A percentile compares a stretch with the other conserved stretches of the same genome.
Conservation (phyloP, 2,888 invertebrate genomes). For the Sarcophaga caerulescens region DNA sequence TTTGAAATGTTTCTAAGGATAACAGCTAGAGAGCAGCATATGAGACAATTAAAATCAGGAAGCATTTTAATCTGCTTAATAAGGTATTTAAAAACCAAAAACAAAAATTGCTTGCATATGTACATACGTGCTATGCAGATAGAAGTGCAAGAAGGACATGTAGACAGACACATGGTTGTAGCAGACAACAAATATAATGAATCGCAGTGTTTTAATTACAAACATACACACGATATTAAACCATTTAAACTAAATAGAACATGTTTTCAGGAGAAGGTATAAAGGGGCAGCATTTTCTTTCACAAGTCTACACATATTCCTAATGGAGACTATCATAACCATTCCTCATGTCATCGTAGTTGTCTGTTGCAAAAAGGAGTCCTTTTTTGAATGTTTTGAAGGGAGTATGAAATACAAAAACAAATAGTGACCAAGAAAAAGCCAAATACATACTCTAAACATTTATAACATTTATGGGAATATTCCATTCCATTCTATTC, state of each 20-base stretch:
- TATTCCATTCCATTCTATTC: constrained; percentile 6
- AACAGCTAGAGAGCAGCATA: constrained; percentile 16
- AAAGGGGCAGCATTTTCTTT: no score
- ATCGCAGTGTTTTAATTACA: constrained; percentile 33
- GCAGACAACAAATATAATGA: constrained; percentile 28
- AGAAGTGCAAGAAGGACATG: constrained; percentile 44
- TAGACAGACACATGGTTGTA: neutral
- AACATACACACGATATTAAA: constrained; percentile 9
- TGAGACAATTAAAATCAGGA: constrained; percentile 80
- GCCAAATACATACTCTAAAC: no score
- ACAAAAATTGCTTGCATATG: no score
- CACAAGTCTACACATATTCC: neutral
- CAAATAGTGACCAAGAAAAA: neutral
- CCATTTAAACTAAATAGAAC: constrained; percentile 5
- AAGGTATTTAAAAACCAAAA: constrained; percentile 71
- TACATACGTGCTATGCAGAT: no score
- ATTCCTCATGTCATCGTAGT: neutral
- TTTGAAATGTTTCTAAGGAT: neutral
- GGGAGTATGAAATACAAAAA: neutral
- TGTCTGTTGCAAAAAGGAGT: no score
- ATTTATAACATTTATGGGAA: constrained; percentile 3
- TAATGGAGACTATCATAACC: constrained; percentile 27
- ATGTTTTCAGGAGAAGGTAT: neutral
- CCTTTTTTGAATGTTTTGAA: neutral
- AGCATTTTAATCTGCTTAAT: constrained; percentile 80